Evolutionary conservation across 1,140 invertebrate genomes (phyloP), one percentile per base, ranked within the genome.

Genomic region (Hycleus cichorii): DNA sequence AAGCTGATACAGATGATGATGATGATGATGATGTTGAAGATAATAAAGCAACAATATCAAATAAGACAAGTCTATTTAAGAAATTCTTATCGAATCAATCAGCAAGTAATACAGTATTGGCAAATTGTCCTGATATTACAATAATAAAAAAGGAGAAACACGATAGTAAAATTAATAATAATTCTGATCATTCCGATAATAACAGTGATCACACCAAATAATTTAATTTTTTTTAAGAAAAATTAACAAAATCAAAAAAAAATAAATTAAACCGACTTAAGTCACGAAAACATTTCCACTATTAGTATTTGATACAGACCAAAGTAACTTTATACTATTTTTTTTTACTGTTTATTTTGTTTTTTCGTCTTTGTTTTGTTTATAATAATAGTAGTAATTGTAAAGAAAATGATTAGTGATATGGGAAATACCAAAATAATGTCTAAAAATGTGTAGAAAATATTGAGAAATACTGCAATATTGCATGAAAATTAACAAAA

Each of bases 41-140:
- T 3, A 67, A 70, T 56, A 57, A 63, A 44, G 65, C 68, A 27
- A 64, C 66, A 39, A 47, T 47, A 6, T 54, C 52, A 39, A 52
- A 47, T 38, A 59, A 59, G 39, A 61, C 56, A 39, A 64, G 55
- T 51, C 43, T 62, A 46, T 67, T 65, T 53, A 61, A 65, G 49
- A 65, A 65, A 52, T 51, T 67, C 44, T 58, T 67, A 47, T 18
- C 18, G 18, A 18, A 18, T 18, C 54, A 42, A 6, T 47, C 58
- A 25, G 48, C 46, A 53, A 75, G 73, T 3, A 80, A 74, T 42
- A 74, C 76, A 6, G 76, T 79, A 0, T 66, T 83, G 12, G 79
- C 79, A 47, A 82, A 82, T 68, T 81, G 82, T 66, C 81, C 81
- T 0, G 81, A 83, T 65, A 82, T 83, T 27, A 82, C 81, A 32